These are phyloP conservation scores for Ctenoplectra terminalis DNA, from an alignment of 1,140 invertebrate species.

Conservation along the genomic window DNA sequence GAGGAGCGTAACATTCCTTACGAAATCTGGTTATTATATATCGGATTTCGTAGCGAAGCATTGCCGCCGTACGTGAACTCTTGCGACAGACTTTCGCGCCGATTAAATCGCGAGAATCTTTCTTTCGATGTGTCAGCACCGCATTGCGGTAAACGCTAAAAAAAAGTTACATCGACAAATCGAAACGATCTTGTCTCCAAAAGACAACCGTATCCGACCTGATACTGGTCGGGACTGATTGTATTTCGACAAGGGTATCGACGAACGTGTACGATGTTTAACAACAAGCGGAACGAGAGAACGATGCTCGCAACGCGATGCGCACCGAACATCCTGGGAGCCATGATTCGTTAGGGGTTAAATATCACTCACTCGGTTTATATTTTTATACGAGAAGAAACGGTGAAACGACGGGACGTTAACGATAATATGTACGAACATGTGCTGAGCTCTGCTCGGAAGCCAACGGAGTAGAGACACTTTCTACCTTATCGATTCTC, in stretches of 20 bases:
- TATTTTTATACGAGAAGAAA: background rate
- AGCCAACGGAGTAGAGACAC: conserved; percentile 15
- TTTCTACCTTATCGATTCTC: conserved; percentile 60
- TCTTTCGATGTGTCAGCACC: no score
- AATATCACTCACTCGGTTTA: conserved; percentile 16
- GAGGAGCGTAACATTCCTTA: background rate
- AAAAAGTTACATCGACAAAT: background rate
- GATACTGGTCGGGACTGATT: background rate
- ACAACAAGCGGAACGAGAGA: background rate
- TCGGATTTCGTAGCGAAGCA: background rate
- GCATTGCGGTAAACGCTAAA: background rate
- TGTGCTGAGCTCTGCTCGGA: conserved; percentile 13
- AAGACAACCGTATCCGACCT: background rate
- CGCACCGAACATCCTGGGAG: background rate
- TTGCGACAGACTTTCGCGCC: background rate
- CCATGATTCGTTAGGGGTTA: background rate
- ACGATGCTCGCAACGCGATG: background rate
- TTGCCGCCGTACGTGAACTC: background rate
- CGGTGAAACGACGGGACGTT: background rate
- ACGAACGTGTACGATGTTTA: background rate
- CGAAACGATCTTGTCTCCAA: background rate
- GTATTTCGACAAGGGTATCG: background rate
- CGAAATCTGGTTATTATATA: background rate
- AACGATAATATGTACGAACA: conserved; percentile 31
- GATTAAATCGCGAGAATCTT: no score